Percentiles rank a stretch among this genome's conserved stretches.
Conservation (phyloP, 1,140 invertebrate genomes). For the Hetaerina americana region DNA sequence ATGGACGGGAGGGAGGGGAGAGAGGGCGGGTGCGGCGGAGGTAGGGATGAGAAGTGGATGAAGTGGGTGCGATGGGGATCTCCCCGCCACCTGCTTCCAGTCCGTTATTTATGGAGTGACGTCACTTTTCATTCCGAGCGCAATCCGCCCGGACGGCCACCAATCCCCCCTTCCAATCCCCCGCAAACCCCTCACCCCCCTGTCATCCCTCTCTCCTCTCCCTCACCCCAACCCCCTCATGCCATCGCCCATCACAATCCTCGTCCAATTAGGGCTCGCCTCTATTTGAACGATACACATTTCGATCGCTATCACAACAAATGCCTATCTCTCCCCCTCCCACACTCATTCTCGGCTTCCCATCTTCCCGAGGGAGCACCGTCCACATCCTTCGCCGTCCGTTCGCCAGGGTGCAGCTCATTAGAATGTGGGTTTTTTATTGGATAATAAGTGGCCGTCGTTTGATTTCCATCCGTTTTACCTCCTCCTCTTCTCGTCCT, state of each 20-base stretch:
- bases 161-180: background rate
- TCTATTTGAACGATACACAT: background rate
- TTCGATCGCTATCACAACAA: background rate
- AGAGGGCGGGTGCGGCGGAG: background rate
- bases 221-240: background rate
- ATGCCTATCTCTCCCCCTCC: background rate
- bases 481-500: too few relatives aligned
- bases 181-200: background rate
- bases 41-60: background rate
- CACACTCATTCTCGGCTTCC: too few relatives aligned
- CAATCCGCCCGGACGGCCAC: background rate
- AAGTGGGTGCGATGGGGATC: background rate
- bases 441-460: too few relatives aligned
- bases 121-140: background rate
- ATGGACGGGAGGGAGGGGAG: background rate
- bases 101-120: background rate
- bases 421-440: too few relatives aligned
- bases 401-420: too few relatives aligned
- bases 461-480: too few relatives aligned
- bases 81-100: background rate
- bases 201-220: background rate
- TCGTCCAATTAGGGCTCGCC: background rate
- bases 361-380: too few relatives aligned
- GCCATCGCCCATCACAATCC: background rate
- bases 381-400: too few relatives aligned